Evolutionary conservation across 2,888 invertebrate genomes (phyloP).

Genomic region (Charanyca ferruginea): DNA sequence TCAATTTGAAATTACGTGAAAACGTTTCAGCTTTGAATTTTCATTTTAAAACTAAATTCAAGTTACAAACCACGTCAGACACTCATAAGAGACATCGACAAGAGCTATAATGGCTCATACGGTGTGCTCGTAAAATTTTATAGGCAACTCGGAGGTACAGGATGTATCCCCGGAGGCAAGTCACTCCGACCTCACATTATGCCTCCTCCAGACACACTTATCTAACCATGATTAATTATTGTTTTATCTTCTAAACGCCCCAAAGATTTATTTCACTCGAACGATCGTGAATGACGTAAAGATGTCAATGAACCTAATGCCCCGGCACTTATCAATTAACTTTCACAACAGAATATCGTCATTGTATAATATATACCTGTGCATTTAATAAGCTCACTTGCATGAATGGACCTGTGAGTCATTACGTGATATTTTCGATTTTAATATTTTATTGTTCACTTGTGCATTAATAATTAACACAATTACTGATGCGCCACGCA

Average conservation of each 20-base stretch:
- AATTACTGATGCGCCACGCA: constrained; percentile 32
- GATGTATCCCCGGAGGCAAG: constrained; percentile 79
- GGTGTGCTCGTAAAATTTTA: constrained; percentile 88
- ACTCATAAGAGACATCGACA: constrained; percentile 83
- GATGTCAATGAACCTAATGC: constrained; percentile 57
- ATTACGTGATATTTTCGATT: constrained; percentile 36
- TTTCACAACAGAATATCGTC: constrained; percentile 36
- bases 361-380: constrained; percentile 22
- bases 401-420: constrained; percentile 16
- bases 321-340: constrained; percentile 39
- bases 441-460: constrained; percentile 40
- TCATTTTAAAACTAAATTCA: constrained; percentile 69
- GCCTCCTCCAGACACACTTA: constrained; percentile 82
- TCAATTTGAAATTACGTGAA: constrained; percentile 33
- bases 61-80: constrained; percentile 79
- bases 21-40: constrained; percentile 45
- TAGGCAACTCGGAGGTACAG: constrained; percentile 79
- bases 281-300: constrained; percentile 66
- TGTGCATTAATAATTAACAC: constrained; percentile 36
- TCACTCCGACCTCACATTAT: constrained; percentile 77
- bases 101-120: constrained; percentile 85
- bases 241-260: constrained; percentile 80
- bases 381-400: constrained; percentile 33
- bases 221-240: constrained; percentile 87
- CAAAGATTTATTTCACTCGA: constrained; percentile 73